These are phyloP conservation scores for Drosophila cognata DNA, from an alignment of 2,888 invertebrate genomes.

Conservation along the genomic window DNA sequence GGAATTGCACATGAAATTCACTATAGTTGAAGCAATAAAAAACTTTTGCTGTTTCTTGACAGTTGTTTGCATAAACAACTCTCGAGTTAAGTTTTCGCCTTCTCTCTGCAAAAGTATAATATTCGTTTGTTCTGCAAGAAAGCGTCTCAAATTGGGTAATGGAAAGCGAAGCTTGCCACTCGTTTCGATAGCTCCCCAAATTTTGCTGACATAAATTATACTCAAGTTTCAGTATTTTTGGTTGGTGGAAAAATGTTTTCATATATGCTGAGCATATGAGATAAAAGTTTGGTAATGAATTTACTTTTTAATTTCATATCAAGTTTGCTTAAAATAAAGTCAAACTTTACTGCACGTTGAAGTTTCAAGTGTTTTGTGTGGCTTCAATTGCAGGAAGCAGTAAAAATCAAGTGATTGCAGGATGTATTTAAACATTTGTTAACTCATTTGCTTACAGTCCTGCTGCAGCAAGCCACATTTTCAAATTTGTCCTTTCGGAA, in stretches of 20 bases:
- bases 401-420: neutral
- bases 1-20: constrained; percentile 16
- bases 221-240: constrained; percentile 3
- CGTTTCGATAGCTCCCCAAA: neutral
- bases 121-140: neutral
- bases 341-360: neutral
- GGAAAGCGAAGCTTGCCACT: neutral
- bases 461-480: neutral
- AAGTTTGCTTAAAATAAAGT: constrained; percentile 2
- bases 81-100: neutral
- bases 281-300: constrained; percentile 33
- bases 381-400: neutral
- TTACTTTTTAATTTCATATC: constrained; percentile 16
- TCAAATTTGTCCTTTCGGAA: neutral
- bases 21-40: constrained; percentile 28
- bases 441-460: neutral
- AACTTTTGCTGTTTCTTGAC: constrained; percentile 7
- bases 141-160: constrained; percentile 11
- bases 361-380: neutral
- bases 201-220: constrained; percentile 18
- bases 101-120: constrained; percentile 4
- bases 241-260: constrained; percentile 1
- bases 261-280: constrained; percentile 5
- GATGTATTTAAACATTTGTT: neutral
- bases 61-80: constrained; percentile 15